Evolutionary conservation across 2,113 vertebrate species (phyloP), one percentile per base, ranked within the genome.

Genomic region (Corythornis madagascariensis): DNA sequence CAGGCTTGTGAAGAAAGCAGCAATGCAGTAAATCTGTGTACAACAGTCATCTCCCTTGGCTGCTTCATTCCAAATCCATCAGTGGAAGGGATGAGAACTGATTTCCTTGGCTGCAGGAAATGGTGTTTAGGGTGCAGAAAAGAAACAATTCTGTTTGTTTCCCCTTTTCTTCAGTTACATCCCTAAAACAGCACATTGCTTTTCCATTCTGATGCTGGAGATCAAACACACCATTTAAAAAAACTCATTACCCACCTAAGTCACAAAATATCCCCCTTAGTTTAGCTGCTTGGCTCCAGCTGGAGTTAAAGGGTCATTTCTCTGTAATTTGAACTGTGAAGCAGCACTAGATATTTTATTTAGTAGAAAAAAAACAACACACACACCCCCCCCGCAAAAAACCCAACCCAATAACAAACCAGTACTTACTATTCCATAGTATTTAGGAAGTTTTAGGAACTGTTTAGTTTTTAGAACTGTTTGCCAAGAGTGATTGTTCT

Each of bases 161-260:
- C 70, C 7, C 24, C 4, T 59, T 70, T 55, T 69, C 14, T 52
- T 79, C 24, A n/a, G 1, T 22, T 83, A 7, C 55, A 35, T 26
- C 52, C 35, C 18, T 89, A 42, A 61, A 69, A 63, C 16, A 33
- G 3, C 6, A 5, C 50, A 50, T 21, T 75, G 33, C 40, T 45
- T 35, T 69, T 64, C 55, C 3, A 2, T 53, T 0, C 0, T 52
- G 42, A 28, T 45, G 28, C 61, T 52, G 48, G 40, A 47, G n/a
- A 47, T 78, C 16, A 61, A 47, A 76, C 31, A 26, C 2, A 2
- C 22, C 28, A 10, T 69, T 73, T 48, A 20, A 74, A 70, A 43
- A 43, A 4, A 9, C 31, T 45, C 0, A 0, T 77, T 64, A 63
- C 8, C 25, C 25, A 53, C 25, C 42, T 72, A 31, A 28, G 6